These are phyloP conservation scores for Galaxea fascicularis DNA, from an alignment of 92 coral and sea anemone species.

Conservation along the genomic window DNA sequence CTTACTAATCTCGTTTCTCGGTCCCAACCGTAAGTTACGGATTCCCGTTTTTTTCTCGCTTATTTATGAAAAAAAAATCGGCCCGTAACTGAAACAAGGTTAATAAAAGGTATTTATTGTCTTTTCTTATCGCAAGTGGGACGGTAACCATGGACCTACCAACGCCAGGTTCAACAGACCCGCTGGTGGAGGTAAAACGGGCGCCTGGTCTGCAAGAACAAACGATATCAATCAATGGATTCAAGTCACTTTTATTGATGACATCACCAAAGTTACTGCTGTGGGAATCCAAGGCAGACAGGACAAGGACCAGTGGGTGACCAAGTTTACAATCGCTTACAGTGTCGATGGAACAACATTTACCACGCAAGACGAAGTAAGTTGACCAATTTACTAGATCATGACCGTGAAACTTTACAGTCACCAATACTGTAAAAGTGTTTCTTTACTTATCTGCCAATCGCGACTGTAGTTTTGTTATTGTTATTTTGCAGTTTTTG, in stretches of 20 bases:
- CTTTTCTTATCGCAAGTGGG: neutral
- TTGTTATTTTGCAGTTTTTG: too few species aligned
- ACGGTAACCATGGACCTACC: conserved; percentile 9
- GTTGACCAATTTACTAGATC: too few species aligned
- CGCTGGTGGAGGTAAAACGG: conserved; percentile 13
- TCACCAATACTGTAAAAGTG: too few species aligned
- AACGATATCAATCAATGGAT: conserved; percentile 13
- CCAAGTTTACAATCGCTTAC: conserved; percentile 7
- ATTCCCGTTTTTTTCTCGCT: too few species aligned
- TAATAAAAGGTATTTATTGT: neutral
- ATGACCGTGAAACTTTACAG: too few species aligned
- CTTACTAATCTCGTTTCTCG: too few species aligned
- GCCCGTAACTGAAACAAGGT: too few species aligned
- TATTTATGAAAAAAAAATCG: neutral
- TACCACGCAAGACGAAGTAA: neutral
- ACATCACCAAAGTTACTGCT: neutral
- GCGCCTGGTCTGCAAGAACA: too few species aligned
- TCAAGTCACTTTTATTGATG: neutral
- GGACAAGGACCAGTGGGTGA: conserved; percentile 8
- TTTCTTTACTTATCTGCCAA: too few species aligned
- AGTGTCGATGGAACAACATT: neutral
- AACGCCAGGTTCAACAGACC: conserved; percentile 13
- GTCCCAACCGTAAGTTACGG: too few species aligned
- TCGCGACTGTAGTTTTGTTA: too few species aligned
- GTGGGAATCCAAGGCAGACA: conserved; percentile 13